These are phyloP conservation scores for Herpailurus yagouaroundi DNA, from an alignment of 2,113 vertebrate genomes.

Conservation along the genomic window DNA sequence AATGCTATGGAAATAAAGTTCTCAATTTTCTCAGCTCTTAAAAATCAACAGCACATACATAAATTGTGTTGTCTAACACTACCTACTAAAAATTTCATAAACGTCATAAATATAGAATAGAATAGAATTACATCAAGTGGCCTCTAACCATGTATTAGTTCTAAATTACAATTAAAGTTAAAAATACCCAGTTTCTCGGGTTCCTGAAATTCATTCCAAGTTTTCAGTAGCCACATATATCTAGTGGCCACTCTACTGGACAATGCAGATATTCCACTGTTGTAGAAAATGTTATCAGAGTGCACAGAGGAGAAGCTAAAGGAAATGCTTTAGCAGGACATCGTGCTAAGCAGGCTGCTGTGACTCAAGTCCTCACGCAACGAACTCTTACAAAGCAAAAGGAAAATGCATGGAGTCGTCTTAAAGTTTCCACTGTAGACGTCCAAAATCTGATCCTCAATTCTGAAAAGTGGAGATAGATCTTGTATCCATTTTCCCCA, in stretches of 20 bases:
- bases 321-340: neutral
- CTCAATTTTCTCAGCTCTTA: neutral
- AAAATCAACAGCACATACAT: neutral
- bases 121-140: neutral
- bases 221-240: neutral
- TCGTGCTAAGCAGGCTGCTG: neutral
- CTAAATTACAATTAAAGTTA: neutral
- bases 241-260: neutral
- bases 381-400: neutral
- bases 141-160: neutral
- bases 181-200: neutral
- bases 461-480: neutral
- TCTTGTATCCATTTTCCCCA: neutral
- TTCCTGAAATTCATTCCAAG: neutral
- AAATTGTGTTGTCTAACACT: neutral
- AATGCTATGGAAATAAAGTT: conserved; percentile 26
- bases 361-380: neutral
- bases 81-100: neutral
- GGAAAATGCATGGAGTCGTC: neutral
- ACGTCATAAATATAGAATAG: neutral
- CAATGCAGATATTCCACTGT: neutral
- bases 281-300: neutral
- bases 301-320: neutral
- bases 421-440: neutral
- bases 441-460: neutral